These are phyloP conservation scores for Norana najaformis DNA, from an alignment of 2,888 invertebrate species.

Conservation along the genomic window DNA sequence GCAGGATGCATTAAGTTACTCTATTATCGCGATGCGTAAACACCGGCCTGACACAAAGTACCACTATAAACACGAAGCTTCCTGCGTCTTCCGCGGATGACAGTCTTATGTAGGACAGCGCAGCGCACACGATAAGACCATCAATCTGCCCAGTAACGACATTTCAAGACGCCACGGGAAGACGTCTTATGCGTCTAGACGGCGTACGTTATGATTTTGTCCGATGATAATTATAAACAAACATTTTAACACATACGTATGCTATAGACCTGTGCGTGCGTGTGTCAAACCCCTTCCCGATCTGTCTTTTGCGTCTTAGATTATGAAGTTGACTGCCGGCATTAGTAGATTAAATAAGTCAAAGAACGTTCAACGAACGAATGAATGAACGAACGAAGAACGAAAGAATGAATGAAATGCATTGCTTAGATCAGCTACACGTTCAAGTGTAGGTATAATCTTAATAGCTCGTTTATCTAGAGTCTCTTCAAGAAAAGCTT, in stretches of 20 bases:
- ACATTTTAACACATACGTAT: not conserved
- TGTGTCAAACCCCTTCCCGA: not conserved
- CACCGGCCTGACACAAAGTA: not conserved
- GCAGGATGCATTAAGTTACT: slow-evolving; percentile 13
- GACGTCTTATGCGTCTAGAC: not conserved
- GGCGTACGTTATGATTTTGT: not conserved
- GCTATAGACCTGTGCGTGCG: not conserved
- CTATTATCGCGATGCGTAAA: slow-evolving; percentile 6
- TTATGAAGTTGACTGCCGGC: not conserved
- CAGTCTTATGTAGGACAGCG: not conserved
- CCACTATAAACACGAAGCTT: not conserved
- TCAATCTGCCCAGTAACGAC: not conserved
- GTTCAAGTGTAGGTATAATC: too few species aligned
- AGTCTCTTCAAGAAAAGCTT: too few species aligned
- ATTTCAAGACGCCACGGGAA: not conserved
- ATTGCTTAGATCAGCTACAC: too few species aligned
- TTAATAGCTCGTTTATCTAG: too few species aligned
- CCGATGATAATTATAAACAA: not conserved
- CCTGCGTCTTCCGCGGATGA: not conserved
- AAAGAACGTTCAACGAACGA: too few species aligned
- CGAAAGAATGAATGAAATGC: too few species aligned
- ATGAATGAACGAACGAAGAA: too few species aligned
- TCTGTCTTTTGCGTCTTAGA: not conserved
- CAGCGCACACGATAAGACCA: not conserved
- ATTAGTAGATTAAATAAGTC: too few species aligned